Base-by-base conservation (phyloP, 2,888 invertebrate genomes). In the Nymphalis polychloros region DNA sequence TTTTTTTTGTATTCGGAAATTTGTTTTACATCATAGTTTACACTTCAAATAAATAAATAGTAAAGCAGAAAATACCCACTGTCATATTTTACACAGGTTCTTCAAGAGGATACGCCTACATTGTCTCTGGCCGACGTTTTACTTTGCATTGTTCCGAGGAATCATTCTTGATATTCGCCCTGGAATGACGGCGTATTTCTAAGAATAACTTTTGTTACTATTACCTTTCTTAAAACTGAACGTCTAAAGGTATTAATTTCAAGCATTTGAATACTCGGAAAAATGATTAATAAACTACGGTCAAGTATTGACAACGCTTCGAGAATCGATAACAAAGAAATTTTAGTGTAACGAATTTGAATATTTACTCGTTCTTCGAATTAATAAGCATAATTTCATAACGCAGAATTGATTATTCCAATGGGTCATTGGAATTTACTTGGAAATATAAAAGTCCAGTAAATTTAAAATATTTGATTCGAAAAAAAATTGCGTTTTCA, bases 151-250 rank as follows among this genome's bases (percentile, higher is more conserved):
- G 77, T 81, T 77, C 77, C 77, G 70, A 72, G 75, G 75, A 73
- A 68, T 72, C 76, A 74, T 80, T 83, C 81, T 81, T 70, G 79
- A 80, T 78, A 80, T 73, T 73, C 69, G 68, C 69, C 70, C 64
- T 68, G 72, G 75, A 74, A 75, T 82, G 81, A 81, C 80, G 76
- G 70, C 79, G 78, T 77, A 76, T 74, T 83, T 82, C 83, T 70
- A 68, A 79, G 82, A 83, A 83, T 75, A 77, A 71, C 75, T 71
- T 72, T 75, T 74, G 77, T 75, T 72, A 73, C 73, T 77, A 73
- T 73, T 76, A 72, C 49, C 64, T 64, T 64, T 70, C 66, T 68
- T 57, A 63, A 62, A 71, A 71, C 63, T 72, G 65, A 59, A 59
- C 48, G 41, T 8, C 41, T 72, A 72, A 70, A 76, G 70, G 70